Base-by-base conservation (phyloP, 35 echinoderm and acorn worm species). In the Ophioderma brevispina region DNA sequence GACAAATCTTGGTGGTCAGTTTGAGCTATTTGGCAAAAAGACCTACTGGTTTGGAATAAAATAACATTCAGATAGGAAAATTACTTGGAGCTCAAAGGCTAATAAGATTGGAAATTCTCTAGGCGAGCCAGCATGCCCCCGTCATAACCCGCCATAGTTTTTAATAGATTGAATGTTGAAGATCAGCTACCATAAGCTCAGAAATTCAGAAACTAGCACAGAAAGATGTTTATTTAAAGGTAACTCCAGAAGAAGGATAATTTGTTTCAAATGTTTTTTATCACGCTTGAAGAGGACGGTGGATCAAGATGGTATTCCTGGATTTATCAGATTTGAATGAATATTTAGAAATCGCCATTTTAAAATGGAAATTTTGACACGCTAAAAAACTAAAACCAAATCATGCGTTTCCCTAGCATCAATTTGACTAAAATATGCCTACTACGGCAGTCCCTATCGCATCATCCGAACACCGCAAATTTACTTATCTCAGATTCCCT, bases 261-360 rank as follows among this genome's bases (percentile, higher is more conserved):
- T 97, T 77, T 84, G 56, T 97, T 37, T 97, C 95, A 14, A 90
- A 90, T 46, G 82, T 97, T 6, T 97, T 97, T 43, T n/a, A n/a
- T 90, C 88, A 38, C 37, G 91, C 31, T 33, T 36, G 13, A 94
- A 94, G 42, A 90, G 42, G 91, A 94, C 87, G 88, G 91, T 18
- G 64, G 84, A 31, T 83, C 52, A 25, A 36, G 95, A 50, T 76
- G n/a, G n/a, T 97, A 50, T 91, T 97, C 17, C 87, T 97, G 0
- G 88, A 94, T 79, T 64, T 97, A 30, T 87, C 91, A 76, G 19
- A 78, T 11, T 82, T 96, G 32, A 96, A 96, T 89, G 31, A 96
- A 63, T 46, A 84, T n/a, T 96, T 32, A 37, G 37, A 39, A 92
- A 87, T 80, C 38, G 90, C 38, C 91, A 91, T 82, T 93, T 97